Percentiles rank a stretch among this genome's conserved stretches.
phyloP scores from a whole-genome alignment of 2,888 invertebrate genomes.

The Temnothorax rugatulus region DNA sequence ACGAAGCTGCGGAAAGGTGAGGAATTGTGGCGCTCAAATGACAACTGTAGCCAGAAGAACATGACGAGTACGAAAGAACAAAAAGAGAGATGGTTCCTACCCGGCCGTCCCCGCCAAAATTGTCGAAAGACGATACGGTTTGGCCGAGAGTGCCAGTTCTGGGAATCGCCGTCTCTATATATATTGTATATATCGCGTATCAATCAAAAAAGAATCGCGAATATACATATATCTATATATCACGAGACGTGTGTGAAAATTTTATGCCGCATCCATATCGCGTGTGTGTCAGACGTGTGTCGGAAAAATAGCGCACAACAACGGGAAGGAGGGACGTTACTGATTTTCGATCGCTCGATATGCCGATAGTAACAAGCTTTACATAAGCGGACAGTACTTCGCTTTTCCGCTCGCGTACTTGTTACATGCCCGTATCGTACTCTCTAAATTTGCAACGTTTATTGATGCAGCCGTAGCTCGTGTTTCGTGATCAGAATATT shows the following conservation, averaged over 20 bases:
- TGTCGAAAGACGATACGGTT: background rate
- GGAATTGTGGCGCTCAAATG: background rate
- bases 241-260: conserved; percentile 28
- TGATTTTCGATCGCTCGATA: conserved; percentile 58
- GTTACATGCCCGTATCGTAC: conserved; percentile 55
- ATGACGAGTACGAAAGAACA: background rate
- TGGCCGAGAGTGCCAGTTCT: background rate
- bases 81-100: background rate
- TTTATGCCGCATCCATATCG: conserved; percentile 22
- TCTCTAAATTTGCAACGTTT: conserved; percentile 65
- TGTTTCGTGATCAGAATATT: conserved; percentile 67
- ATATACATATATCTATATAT: background rate
- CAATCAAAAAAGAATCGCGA: conserved; percentile 19
- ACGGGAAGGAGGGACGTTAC: conserved; percentile 33
- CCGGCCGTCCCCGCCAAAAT: background rate
- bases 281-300: conserved; percentile 1
- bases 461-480: conserved; percentile 52
- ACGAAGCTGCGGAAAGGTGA: background rate
- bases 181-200: background rate
- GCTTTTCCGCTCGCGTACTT: conserved; percentile 49
- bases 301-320: conserved; percentile 21
- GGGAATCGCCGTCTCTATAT: background rate
- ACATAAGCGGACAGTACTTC: conserved; percentile 37
- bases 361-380: conserved; percentile 60
- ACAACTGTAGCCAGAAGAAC: background rate